Conservation (phyloP, 2,888 invertebrate genomes). For the Diarsia dahlii region DNA sequence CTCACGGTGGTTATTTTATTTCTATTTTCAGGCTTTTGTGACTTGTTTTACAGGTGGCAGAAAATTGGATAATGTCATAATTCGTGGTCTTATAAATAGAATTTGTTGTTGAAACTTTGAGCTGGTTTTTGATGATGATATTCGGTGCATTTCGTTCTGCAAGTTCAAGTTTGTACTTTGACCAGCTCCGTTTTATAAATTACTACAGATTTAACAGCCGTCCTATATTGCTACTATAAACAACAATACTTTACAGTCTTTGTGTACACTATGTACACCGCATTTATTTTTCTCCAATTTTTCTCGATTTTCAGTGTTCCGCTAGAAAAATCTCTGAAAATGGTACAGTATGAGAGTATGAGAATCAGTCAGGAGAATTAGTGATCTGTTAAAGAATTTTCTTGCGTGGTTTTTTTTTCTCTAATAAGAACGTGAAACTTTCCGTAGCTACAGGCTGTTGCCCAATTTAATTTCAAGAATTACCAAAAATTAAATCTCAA, state of each 20-base stretch:
- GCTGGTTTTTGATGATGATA: not conserved
- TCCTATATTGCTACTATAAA: too few species aligned
- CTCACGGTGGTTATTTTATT: constrained; percentile 53
- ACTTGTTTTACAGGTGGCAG: constrained; percentile 28
- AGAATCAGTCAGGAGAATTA: too few species aligned
- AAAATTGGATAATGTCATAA: constrained; percentile 34
- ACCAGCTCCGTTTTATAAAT: too few species aligned
- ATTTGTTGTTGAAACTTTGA: constrained; percentile 1
- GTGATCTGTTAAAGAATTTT: too few species aligned
- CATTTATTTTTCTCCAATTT: not conserved
- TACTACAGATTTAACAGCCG: too few species aligned
- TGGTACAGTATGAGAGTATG: not conserved
- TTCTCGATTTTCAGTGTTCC: not conserved
- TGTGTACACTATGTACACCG: not conserved
- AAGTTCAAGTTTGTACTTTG: too few species aligned
- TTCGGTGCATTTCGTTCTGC: not conserved
- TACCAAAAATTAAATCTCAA: constrained; percentile 62
- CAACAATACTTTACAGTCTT: too few species aligned
- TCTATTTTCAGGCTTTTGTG: constrained; percentile 25
- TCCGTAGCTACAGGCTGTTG: constrained; percentile 56
- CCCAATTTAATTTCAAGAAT: constrained; percentile 53
- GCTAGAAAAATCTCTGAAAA: not conserved
- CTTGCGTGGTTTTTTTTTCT: not conserved
- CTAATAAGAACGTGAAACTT: constrained; percentile 2
- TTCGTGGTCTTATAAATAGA: constrained; percentile 38